Conservation (phyloP, 2,888 invertebrate species). For the Plutella xylostella region DNA sequence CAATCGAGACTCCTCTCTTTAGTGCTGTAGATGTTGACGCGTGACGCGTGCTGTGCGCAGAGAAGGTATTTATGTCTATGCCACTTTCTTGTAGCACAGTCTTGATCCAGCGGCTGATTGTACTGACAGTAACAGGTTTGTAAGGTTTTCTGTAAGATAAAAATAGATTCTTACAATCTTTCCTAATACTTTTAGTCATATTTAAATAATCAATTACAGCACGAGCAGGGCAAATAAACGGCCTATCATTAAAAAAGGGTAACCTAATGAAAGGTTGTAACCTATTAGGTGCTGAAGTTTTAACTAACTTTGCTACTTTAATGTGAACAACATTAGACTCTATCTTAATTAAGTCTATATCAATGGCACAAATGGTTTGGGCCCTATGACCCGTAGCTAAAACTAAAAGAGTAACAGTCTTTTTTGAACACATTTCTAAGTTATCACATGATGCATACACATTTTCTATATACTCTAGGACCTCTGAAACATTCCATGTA, state of each 20-base stretch:
- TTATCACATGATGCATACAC: neutral
- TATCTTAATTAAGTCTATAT: neutral
- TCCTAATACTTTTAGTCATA: slow-evolving; percentile 6
- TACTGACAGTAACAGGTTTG: neutral
- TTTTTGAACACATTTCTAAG: slow-evolving; percentile 5
- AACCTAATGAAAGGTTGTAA: slow-evolving; percentile 4
- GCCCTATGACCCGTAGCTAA: slow-evolving; percentile 8
- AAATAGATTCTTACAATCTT: neutral
- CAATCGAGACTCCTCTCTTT: neutral
- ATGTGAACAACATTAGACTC: neutral
- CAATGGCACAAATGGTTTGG: slow-evolving; percentile 7
- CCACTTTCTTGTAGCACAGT: neutral
- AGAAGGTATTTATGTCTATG: neutral
- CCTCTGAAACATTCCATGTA: slow-evolving; percentile 1
- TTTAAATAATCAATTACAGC: slow-evolving; percentile 8
- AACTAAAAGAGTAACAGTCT: slow-evolving; percentile 1
- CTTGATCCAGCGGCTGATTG: slow-evolving; percentile 7
- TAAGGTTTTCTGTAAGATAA: neutral
- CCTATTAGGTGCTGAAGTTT: slow-evolving; percentile 6
- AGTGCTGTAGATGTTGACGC: slow-evolving; percentile 2
- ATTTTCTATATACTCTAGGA: slow-evolving; percentile 2
- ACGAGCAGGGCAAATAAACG: slow-evolving; percentile 5
- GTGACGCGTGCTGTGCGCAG: slow-evolving; percentile 3
- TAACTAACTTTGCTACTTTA: slow-evolving; percentile 3
- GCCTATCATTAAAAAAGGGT: slow-evolving; percentile 6